phyloP scores from a whole-genome alignment of 1,140 invertebrate species.

The Geopemphigus sp. region DNA sequence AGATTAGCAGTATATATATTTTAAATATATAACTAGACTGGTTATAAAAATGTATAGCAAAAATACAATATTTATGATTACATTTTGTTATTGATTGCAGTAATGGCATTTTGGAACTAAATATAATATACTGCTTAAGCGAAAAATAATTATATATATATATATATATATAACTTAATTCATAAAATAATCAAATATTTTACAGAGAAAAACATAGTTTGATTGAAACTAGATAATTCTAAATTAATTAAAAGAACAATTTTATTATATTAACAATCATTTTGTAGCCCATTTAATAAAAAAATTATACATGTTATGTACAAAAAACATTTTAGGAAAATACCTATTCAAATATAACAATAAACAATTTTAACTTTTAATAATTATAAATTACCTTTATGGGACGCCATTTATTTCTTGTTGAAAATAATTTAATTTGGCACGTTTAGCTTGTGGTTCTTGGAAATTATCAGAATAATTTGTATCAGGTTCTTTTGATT shows the following conservation, averaged over 20 bases:
- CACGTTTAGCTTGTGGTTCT: constrained; percentile 46
- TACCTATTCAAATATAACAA: constrained; percentile 46
- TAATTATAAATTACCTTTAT: constrained; percentile 38
- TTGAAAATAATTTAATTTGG: constrained; percentile 45
- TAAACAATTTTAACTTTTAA: constrained; percentile 38
- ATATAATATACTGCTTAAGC: constrained; percentile 24
- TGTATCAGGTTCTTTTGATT: constrained; percentile 38
- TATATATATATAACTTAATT: constrained; percentile 32
- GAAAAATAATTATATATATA: neutral
- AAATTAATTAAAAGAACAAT: constrained; percentile 42
- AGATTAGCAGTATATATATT: neutral
- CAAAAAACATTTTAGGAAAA: constrained; percentile 33
- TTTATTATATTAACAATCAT: constrained; percentile 39
- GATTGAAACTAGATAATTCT: constrained; percentile 40
- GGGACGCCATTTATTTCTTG: constrained; percentile 47
- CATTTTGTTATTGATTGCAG: constrained; percentile 5
- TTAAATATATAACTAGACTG: neutral
- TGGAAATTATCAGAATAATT: constrained; percentile 45
- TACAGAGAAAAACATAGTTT: constrained; percentile 39
- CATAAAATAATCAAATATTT: constrained; percentile 33
- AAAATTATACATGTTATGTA: constrained; percentile 43
- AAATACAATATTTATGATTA: constrained; percentile 43
- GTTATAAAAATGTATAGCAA: constrained; percentile 22
- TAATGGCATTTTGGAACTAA: neutral
- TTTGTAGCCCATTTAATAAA: constrained; percentile 32